Evolutionary conservation across 2,888 invertebrate genomes (phyloP).

Genomic region (Apomyelois bistriatella): DNA sequence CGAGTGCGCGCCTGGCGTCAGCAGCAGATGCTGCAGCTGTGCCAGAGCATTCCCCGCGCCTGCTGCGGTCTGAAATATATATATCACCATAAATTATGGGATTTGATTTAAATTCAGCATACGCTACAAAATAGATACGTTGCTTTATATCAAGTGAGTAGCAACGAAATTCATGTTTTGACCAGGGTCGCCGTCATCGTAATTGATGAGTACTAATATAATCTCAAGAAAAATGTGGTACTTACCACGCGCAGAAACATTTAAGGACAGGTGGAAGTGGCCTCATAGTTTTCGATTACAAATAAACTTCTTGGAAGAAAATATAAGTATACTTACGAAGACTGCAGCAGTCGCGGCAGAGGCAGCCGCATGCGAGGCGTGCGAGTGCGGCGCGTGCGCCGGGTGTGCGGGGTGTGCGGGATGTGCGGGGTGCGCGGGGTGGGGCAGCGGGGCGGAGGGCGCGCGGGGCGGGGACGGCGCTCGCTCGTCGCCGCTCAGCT

Average conservation of each 20-base stretch:
- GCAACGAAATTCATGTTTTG: no score
- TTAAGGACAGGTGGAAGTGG: no score
- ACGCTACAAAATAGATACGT: no score
- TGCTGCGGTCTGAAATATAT: constrained; percentile 54
- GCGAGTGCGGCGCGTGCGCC: constrained; percentile 27
- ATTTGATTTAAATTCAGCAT: no score
- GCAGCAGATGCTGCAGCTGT: constrained; percentile 69
- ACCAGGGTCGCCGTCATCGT: no score
- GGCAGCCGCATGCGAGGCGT: constrained; percentile 30
- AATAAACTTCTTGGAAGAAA: no score
- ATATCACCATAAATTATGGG: no score
- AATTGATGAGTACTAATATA: no score
- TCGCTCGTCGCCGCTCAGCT: constrained; percentile 65
- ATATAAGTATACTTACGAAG: constrained; percentile 51
- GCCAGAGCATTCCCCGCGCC: constrained; percentile 67
- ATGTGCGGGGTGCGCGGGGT: constrained; percentile 41
- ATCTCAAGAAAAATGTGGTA: no score
- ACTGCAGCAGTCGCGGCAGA: constrained; percentile 45
- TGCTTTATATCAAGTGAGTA: no score
- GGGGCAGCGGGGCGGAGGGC: constrained; percentile 48
- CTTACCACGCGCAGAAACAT: no score
- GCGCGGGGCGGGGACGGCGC: constrained; percentile 56
- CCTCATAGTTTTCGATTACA: no score
- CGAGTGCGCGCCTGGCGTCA: constrained; percentile 69
- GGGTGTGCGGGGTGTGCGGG: constrained; percentile 19